Percentiles rank a stretch among this genome's conserved stretches.
Evolutionary conservation across 2,113 vertebrate genomes (phyloP).

Genomic region (Proteles cristata): DNA sequence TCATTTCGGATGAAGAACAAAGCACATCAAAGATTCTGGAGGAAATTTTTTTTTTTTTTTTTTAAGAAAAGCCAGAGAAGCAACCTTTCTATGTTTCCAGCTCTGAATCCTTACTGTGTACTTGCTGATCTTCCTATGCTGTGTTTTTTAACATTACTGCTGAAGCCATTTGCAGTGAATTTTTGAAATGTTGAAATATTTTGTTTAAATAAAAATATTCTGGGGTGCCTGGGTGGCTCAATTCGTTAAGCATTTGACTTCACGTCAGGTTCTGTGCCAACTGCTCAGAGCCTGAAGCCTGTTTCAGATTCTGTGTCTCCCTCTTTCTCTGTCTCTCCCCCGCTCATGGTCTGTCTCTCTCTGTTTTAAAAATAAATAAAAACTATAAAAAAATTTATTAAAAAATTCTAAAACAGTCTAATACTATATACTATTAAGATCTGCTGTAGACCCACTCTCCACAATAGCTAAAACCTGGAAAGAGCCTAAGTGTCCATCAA

Average conservation of each 20-base stretch:
- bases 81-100: background rate
- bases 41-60: background rate
- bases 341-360: too few species aligned
- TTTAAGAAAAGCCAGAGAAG: background rate
- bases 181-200: conserved; percentile 43
- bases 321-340: too few species aligned
- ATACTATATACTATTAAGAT: background rate
- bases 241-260: too few species aligned
- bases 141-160: background rate
- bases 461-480: too few species aligned
- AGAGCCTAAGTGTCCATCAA: too few species aligned
- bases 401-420: background rate
- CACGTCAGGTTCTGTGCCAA: too few species aligned
- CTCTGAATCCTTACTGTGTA: background rate
- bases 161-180: conserved; percentile 8
- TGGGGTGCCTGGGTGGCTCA: too few species aligned
- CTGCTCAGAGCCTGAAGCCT: too few species aligned
- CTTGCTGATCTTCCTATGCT: background rate
- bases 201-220: conserved; percentile 30
- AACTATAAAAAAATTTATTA: background rate
- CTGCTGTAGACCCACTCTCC: conserved; percentile 1
- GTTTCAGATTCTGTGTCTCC: too few species aligned
- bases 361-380: too few species aligned
- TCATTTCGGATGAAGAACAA: conserved; percentile 39
- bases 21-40: conserved; percentile 18